A percentile compares a stretch with the other conserved stretches of the same genome.
These are phyloP conservation scores for Empis livida DNA, from an alignment of 2,888 invertebrate genomes.

Conservation along the genomic window DNA sequence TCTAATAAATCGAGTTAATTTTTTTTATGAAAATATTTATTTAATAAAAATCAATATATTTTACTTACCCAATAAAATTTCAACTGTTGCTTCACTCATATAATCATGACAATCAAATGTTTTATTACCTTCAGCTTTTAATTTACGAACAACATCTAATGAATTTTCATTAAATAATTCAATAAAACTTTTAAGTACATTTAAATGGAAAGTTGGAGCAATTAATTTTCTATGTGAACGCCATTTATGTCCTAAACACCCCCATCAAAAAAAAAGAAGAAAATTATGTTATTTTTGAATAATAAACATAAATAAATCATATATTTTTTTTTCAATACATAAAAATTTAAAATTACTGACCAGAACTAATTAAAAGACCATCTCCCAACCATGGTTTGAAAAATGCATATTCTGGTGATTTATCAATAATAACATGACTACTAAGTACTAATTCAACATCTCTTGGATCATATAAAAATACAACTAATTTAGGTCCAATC, in stretches of 20 bases:
- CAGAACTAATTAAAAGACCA: conserved; percentile 67
- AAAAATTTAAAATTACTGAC: conserved; percentile 34
- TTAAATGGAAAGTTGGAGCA: conserved; percentile 78
- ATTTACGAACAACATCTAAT: conserved; percentile 55
- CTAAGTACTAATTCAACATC: conserved; percentile 67
- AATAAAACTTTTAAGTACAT: conserved; percentile 75
- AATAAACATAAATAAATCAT: too few relatives aligned
- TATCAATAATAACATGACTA: conserved; percentile 69
- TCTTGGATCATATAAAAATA: conserved; percentile 62
- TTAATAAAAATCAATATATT: background rate
- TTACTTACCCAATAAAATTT: conserved; percentile 59
- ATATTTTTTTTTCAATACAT: too few relatives aligned
- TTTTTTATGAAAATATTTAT: background rate
- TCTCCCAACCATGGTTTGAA: conserved; percentile 77
- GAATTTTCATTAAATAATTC: conserved; percentile 76
- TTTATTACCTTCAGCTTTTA: conserved; percentile 52
- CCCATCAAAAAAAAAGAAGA: conserved; percentile 4
- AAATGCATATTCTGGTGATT: conserved; percentile 64
- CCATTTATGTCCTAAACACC: conserved; percentile 78
- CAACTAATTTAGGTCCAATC: conserved; percentile 61
- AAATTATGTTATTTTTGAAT: too few relatives aligned
- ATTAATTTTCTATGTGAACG: conserved; percentile 72
- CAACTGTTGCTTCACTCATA: conserved; percentile 75
- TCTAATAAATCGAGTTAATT: background rate
- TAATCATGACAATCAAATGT: conserved; percentile 70